Evolutionary conservation across 1,140 invertebrate species (phyloP), one percentile per base, ranked within the genome.

Genomic region (Dreissena rostriformis): DNA sequence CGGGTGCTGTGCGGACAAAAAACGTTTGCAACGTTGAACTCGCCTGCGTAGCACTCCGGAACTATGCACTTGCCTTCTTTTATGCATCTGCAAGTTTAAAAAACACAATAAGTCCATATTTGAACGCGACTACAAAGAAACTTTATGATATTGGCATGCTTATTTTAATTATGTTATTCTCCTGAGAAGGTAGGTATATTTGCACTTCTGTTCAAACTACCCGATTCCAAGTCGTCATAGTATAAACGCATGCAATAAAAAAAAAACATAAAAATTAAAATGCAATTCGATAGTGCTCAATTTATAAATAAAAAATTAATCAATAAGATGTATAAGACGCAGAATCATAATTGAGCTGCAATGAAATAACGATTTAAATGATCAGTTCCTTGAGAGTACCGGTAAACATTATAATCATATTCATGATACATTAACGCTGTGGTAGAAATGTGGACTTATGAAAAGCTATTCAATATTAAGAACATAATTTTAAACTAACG

Each of bases 61-160:
- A 70, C 26, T 14, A 79, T 79, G 57, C 77, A 79, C n/a, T 67
- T 67, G 52, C 55, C 77, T 22, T 57, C 52, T 57, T 79, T 79
- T 52, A 79, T 79, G 28, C 77, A 79, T 28, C 77, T 79, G 28
- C 15, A 79, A 79, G 12, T 10, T n/a, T 14, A 63, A 51, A 17
- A 39, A 51, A 68, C 39, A 17, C 24, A 15, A 68, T 1, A 68
- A 22, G 6, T 22, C 5, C 6, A 63, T 63, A 63, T n/a, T n/a
- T 26, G 24, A n/a, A 5, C 24, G 24, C 19, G 11, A 5, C 11
- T 11, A 26, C 19, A 63, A 26, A n/a, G 2, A 26, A 63, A 26
- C 19, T n/a, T 5, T 63, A 63, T n/a, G 19, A n/a, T n/a, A 63
- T n/a, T n/a, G 61, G 11, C 7, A 63, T 26, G 11, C 11, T n/a